Evolutionary conservation across 2,113 vertebrate species (phyloP), one percentile per base, ranked within the genome.

Genomic region (Anoura caudifer): DNA sequence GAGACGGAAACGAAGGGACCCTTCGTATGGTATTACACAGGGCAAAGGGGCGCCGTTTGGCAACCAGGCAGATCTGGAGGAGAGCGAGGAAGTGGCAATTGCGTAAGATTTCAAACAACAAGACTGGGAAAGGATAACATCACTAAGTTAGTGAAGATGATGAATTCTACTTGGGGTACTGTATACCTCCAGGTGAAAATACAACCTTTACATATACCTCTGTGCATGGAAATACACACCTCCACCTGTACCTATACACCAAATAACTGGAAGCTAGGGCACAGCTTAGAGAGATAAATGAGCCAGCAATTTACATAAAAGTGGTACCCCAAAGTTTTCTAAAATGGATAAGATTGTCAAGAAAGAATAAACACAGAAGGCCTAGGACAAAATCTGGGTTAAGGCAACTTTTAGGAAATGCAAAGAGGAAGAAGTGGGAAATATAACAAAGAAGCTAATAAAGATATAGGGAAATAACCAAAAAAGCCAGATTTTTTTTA

Each of bases 391-490:
- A 96, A 87, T 69, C 45, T 56, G 33, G 16, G 36, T 80, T 87
- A 93, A 73, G 24, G 54, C 9, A 95, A 81, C 38, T n/a, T 73
- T 82, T 56, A 90, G 43, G 28, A 95, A 91, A 90, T 15, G 22
- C 50, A 91, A 91, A 96, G 33, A 41, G n/a, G 20, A 79, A 91
- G 31, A 72, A 43, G 41, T 20, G 90, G 36, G 73, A 93, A 95
- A 95, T 72, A 69, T 4, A 90, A 84, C 28, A 81, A 86, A 45
- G 33, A 94, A 65, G 10, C 43, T 80, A 92, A 87, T 38, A 65
- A 91, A 87, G 43, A 63, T n/a, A 24, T 1, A 79, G 14, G 22
- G 19, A 36, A 80, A 94, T 20, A 92, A 67, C 3, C 41, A 87
- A 83, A 1, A 36, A 24, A 61, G 31, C 50, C 79, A 82, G 28